Base-by-base conservation (phyloP, 2,113 vertebrate genomes). In the Syngnathus floridae region DNA sequence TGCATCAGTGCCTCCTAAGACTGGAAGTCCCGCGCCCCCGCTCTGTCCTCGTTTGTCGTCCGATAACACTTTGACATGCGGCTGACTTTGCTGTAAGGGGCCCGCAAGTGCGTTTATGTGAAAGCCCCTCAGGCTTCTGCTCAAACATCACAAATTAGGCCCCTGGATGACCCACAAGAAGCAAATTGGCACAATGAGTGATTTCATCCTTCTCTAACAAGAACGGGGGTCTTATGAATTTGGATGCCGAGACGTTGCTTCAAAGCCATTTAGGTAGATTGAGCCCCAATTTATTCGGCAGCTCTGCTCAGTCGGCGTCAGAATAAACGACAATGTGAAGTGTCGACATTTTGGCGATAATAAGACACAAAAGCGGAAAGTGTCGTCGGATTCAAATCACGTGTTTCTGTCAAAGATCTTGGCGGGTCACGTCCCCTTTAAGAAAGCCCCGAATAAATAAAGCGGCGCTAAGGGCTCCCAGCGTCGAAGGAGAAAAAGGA, bases 171-270 rank as follows among this genome's bases (percentile, higher is more conserved):
- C 80, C 85, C 57, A 68, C 54, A 69, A 72, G 76, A 84, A 73
- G 66, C 83, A 83, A 88, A 87, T 86, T 87, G 84, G 87, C 82
- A 82, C 75, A 66, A 82, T 85, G 75, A 87, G 79, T 85, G 83
- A 85, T 85, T 82, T 74, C 74, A 74, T 81, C 45, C 75, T 74
- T 81, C 70, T 45, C 69, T 80, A 86, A 86, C 69, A 41, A 86
- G 81, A 62, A 54, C 9, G 45, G 64, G 49, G 70, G 80, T 41
- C 76, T 52, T 41, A 66, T 75, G 76, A 82, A 83, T 87, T 81
- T 84, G 82, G 80, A 68, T 81, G 67, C 73, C 77, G 66, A 61
- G 52, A 80, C 73, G 57, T 79, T 61, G 48, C 75, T 57, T 65
- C 82, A 82, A 76, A 80, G 76, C 62, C 76, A 67, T 77, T 86